These are phyloP conservation scores for Chaitophorus viminalis DNA, from an alignment of 2,888 invertebrate genomes.

Conservation along the genomic window DNA sequence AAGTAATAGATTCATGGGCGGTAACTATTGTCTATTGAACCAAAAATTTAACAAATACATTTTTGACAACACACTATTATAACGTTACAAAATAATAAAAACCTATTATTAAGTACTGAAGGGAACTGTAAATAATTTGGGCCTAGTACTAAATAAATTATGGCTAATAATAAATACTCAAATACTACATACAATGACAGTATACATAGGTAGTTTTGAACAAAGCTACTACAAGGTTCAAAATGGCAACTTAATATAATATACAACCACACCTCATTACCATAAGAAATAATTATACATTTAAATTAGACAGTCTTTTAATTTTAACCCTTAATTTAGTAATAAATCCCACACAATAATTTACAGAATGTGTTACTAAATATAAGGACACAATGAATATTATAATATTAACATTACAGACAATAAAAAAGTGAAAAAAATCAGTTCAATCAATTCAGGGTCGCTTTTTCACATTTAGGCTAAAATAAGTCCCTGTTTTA, in stretches of 20 bases:
- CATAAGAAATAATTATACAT: constrained; percentile 32
- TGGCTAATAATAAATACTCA: neutral
- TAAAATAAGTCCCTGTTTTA: neutral
- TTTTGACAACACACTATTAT: neutral
- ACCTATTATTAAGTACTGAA: neutral
- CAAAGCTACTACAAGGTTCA: neutral
- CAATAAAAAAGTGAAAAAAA: constrained; percentile 24
- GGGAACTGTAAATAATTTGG: neutral
- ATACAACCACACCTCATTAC: constrained; percentile 28
- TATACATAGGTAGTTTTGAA: neutral
- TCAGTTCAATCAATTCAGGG: constrained; percentile 39
- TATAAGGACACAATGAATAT: constrained; percentile 5
- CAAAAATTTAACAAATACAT: no score
- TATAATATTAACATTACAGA: neutral
- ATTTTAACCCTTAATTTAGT: constrained; percentile 51
- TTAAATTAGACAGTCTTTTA: constrained; percentile 58
- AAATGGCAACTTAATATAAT: constrained; percentile 11
- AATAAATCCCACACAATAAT: constrained; percentile 9
- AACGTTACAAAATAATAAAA: neutral
- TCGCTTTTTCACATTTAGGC: neutral
- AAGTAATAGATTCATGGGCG: constrained; percentile 20
- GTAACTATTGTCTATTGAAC: constrained; percentile 43
- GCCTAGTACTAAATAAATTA: neutral
- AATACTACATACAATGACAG: neutral
- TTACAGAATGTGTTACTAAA: constrained; percentile 9